Percentiles rank a stretch among this genome's conserved stretches.
These are phyloP conservation scores for Abrostola triplasia DNA, from an alignment of 2,888 invertebrate species.

Conservation along the genomic window DNA sequence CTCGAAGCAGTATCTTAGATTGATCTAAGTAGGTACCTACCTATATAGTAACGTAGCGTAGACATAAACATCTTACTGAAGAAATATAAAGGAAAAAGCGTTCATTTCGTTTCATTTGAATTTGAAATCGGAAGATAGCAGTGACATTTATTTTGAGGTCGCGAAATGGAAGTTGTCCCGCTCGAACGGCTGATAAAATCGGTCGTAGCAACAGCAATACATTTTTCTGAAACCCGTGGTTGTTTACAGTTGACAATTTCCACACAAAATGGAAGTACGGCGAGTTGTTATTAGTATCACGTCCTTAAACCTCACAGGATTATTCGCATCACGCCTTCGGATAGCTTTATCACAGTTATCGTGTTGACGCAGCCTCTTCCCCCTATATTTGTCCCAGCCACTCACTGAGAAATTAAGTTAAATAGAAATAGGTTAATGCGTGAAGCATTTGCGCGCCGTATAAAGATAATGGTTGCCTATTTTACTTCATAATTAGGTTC, in stretches of 20 bases:
- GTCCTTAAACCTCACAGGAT: conserved; percentile 56
- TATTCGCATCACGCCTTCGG: conserved; percentile 62
- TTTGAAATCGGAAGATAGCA: conserved; percentile 17
- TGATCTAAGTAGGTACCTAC: too few species aligned
- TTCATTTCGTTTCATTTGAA: not conserved
- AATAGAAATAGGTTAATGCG: conserved; percentile 27
- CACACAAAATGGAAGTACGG: conserved; percentile 41
- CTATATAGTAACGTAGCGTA: too few species aligned
- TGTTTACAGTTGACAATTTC: conserved; percentile 50
- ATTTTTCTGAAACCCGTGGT: conserved; percentile 22
- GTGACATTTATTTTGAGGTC: conserved; percentile 9
- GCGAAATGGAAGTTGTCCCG: conserved; percentile 10
- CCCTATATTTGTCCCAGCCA: conserved; percentile 36
- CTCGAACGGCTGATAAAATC: conserved; percentile 21
- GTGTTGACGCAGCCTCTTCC: conserved; percentile 51
- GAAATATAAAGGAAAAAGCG: not conserved
- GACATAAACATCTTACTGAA: not conserved
- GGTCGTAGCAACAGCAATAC: not conserved
- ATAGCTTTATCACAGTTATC: conserved; percentile 66
- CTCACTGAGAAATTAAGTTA: conserved; percentile 35
- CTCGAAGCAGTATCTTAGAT: too few species aligned
- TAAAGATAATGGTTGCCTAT: not conserved
- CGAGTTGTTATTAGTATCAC: conserved; percentile 57
- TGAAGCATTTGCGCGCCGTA: too few species aligned
- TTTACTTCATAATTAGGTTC: conserved; percentile 12